These are phyloP conservation scores for Drosophila gaucha DNA, from an alignment of 2,888 invertebrate species.

Conservation along the genomic window DNA sequence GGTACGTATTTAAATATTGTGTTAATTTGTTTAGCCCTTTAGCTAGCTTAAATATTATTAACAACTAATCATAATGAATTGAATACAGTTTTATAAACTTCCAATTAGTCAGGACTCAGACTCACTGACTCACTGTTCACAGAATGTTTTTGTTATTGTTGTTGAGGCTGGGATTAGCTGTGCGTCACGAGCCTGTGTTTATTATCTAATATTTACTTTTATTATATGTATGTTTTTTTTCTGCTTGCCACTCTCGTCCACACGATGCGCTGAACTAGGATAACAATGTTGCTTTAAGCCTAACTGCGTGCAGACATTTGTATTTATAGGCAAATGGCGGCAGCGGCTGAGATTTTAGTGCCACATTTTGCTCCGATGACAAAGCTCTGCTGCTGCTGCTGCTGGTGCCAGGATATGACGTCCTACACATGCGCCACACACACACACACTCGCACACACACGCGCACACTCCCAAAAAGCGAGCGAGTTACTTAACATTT, in stretches of 20 bases:
- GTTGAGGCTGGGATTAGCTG: constrained; percentile 33
- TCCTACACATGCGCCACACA: constrained; percentile 70
- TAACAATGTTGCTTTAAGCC: constrained; percentile 82
- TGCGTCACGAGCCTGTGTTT: constrained; percentile 67
- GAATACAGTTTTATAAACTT: constrained; percentile 49
- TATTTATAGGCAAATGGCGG: constrained; percentile 81
- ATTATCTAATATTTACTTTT: constrained; percentile 39
- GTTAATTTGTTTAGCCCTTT: neutral
- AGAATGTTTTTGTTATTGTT: constrained; percentile 18
- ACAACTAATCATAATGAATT: constrained; percentile 32
- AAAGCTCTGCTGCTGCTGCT: constrained; percentile 25
- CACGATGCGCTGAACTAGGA: constrained; percentile 79
- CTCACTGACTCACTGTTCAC: constrained; percentile 60
- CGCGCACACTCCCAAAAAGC: neutral
- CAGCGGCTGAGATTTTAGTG: constrained; percentile 71
- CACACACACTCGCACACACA: constrained; percentile 10
- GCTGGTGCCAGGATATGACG: constrained; percentile 53
- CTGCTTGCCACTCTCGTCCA: constrained; percentile 23
- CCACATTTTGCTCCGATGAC: constrained; percentile 61
- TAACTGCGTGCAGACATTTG: constrained; percentile 80
- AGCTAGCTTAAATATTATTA: constrained; percentile 7
- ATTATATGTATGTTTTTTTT: constrained; percentile 35
- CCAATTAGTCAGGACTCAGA: constrained; percentile 36
- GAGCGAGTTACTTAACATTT: constrained; percentile 26
- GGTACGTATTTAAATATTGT: neutral